Evolutionary conservation across 1,140 invertebrate genomes (phyloP), one percentile per base, ranked within the genome.

Genomic region (Zaprionus camerounensis): DNA sequence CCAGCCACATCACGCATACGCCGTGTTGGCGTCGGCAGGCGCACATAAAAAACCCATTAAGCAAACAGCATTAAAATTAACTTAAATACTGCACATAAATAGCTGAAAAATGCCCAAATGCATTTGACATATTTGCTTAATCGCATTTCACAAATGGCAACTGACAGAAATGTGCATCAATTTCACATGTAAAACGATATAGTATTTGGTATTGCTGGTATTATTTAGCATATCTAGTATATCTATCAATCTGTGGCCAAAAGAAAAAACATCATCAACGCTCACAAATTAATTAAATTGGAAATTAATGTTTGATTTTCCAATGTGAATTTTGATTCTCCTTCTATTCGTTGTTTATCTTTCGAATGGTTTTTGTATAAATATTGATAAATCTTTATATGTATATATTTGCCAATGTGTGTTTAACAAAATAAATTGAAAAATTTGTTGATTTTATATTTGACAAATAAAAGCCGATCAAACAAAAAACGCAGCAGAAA

Each of bases 31-130:
- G 41, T 84, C 58, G 75, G 28, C 51, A 59, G 38, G 20, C 76
- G 63, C 86, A 87, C 84, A 87, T 83, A 81, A 83, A 87, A 86
- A 86, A 67, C 49, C 84, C 83, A 86, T 86, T 86, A 86, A 88
- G 72, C 72, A 78, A 86, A 86, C 80, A 86, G 74, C 83, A 87
- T 83, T 83, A 78, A 86, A 86, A 86, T 86, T 83, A 86, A 87
- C 83, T 87, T 88, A 80, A 86, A 86, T 88, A 81, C 65, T 55
- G 63, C 44, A 34, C 41, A 61, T 41, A 74, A 76, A 62, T 68
- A 72, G 49, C 63, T 75, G 72, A 62, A 70, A 69, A 58, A 49
- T 17, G 7, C 7, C 63, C 57, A 77, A 86, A 72, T 82, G 72
- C 72, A 78, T 88, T 87, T 87, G 77, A 72, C 80, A 87, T 78